Percentiles rank a stretch among this genome's conserved stretches.
Evolutionary conservation across 2,888 invertebrate genomes (phyloP).

Genomic region (Sphinx pinastri): DNA sequence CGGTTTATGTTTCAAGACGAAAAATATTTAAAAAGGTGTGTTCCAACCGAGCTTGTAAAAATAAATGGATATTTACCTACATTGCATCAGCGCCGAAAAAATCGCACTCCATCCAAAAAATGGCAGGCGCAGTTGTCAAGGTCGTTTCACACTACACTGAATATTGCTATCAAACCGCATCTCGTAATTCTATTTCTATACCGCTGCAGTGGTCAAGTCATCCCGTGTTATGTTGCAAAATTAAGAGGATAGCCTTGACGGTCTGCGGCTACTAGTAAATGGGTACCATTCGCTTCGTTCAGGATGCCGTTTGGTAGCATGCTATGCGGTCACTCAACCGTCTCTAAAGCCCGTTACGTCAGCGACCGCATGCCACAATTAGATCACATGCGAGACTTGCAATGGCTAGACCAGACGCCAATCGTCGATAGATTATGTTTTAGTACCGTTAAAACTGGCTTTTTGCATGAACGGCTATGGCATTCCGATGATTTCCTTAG

Average conservation of each 20-base stretch:
- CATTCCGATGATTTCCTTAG: constrained; percentile 56
- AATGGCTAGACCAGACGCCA: constrained; percentile 72
- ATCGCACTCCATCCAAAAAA: constrained; percentile 33
- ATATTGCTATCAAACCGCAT: constrained; percentile 51
- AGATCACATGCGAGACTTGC: constrained; percentile 75
- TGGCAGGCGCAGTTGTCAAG: constrained; percentile 47
- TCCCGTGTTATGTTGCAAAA: constrained; percentile 59
- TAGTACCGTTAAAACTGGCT: constrained; percentile 75
- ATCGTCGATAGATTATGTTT: constrained; percentile 66
- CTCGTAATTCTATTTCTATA: constrained; percentile 54
- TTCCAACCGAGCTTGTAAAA: neutral
- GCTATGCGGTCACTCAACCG: constrained; percentile 79
- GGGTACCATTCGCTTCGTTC: constrained; percentile 57
- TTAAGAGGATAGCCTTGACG: constrained; percentile 55
- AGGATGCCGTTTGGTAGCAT: constrained; percentile 69
- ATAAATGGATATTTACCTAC: neutral
- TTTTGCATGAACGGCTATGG: constrained; percentile 57
- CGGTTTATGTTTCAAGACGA: constrained; percentile 10
- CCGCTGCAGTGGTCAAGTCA: constrained; percentile 56
- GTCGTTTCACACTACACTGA: constrained; percentile 47
- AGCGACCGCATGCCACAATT: constrained; percentile 76
- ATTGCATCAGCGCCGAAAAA: constrained; percentile 29
- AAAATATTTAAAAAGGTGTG: constrained; percentile 5
- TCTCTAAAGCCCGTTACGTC: constrained; percentile 75
- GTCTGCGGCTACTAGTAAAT: constrained; percentile 51